phyloP scores from a whole-genome alignment of 2,797 vertebrate species.

The Anomalospiza imberbis region DNA sequence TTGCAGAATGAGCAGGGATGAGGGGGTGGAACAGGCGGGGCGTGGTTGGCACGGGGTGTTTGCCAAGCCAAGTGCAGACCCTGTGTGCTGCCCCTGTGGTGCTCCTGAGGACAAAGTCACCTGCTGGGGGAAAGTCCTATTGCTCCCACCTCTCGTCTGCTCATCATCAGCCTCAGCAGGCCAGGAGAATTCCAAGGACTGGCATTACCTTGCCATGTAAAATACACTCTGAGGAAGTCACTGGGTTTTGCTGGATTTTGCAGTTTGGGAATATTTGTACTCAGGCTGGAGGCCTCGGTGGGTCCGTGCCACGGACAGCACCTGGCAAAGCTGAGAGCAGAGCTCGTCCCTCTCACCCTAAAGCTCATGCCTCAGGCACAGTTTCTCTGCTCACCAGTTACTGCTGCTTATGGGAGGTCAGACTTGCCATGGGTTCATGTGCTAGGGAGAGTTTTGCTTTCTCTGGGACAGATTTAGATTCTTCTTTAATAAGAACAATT shows the following conservation, averaged over 20 bases:
- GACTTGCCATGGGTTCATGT: background rate
- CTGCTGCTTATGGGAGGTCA: background rate
- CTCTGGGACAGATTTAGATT: background rate
- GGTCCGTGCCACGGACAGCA: background rate
- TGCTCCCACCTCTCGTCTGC: background rate
- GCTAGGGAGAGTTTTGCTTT: background rate
- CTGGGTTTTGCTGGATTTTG: background rate
- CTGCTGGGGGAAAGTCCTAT: accelerated
- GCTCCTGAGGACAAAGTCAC: background rate
- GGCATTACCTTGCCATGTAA: background rate
- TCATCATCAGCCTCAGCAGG: background rate
- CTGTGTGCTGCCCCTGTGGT: background rate
- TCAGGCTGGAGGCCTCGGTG: background rate
- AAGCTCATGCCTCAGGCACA: background rate
- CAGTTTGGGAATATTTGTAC: background rate
- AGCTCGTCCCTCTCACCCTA: background rate
- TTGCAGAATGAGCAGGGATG: background rate
- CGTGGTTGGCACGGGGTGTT: background rate
- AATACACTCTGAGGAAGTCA: accelerated
- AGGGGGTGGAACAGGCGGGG: background rate
- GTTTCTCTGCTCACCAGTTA: background rate
- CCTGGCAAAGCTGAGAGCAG: background rate
- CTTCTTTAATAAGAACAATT: background rate
- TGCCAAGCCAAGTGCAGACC: accelerated
- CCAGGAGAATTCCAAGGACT: background rate